Evolutionary conservation across 37 sponge, comb jelly and placozoan species (phyloP), one percentile per base, ranked within the genome.

Genomic region (Hormiphora californensis): DNA sequence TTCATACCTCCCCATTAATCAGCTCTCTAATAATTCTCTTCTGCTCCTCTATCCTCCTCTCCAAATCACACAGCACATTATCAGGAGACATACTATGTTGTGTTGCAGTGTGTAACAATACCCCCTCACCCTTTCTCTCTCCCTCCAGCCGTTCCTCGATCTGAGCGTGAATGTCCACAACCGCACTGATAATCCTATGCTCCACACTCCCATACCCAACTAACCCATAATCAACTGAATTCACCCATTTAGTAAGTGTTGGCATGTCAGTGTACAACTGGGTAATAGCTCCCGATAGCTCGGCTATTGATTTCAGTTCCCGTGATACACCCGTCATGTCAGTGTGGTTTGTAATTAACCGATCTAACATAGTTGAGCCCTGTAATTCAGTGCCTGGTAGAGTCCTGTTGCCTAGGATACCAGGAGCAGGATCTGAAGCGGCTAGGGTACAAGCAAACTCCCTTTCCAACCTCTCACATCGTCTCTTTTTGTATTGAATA

Each of bases 151-250:
- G n/a, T n/a, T n/a, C n/a, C n/a, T n/a, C n/a, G n/a, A n/a, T n/a
- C n/a, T n/a, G n/a, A n/a, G n/a, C n/a, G n/a, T n/a, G n/a, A n/a
- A n/a, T n/a, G n/a, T n/a, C n/a, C n/a, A n/a, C n/a, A n/a, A n/a
- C n/a, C n/a, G n/a, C n/a, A n/a, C n/a, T n/a, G n/a, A n/a, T n/a
- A n/a, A n/a, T n/a, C n/a, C n/a, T n/a, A n/a, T n/a, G n/a, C n/a
- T n/a, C n/a, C n/a, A n/a, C n/a, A n/a, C n/a, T n/a, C n/a, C n/a
- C n/a, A n/a, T n/a, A n/a, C n/a, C n/a, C n/a, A n/a, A n/a, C n/a
- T 21, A 73, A 73, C 9, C 35, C 81, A 73, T 73, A 73, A 9
- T 27, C 32, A 19, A 73, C 81, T 11, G 81, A 73, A 19, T 9
- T 73, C 12, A 73, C 44, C 81, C 81, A 73, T 33, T 41, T 73